Conservation (phyloP, 2,797 vertebrate genomes). For the Molossus alvarezi region DNA sequence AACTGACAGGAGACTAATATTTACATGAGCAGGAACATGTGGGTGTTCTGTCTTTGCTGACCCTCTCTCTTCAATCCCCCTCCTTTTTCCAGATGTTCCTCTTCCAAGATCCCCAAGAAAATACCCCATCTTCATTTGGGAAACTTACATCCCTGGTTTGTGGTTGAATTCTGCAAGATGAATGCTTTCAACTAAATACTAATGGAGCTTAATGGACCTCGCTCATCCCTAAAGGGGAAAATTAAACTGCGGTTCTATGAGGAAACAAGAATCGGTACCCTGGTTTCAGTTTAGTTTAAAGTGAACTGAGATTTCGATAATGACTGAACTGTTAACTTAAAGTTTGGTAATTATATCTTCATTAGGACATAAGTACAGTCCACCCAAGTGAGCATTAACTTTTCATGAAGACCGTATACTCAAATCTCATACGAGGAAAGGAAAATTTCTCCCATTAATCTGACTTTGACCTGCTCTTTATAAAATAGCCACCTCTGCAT, state of each 20-base stretch:
- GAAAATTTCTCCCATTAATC: not conserved
- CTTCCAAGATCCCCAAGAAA: not conserved
- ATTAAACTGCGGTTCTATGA: not conserved
- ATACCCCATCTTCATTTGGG: not conserved
- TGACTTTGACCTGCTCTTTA: slow-evolving; percentile 26
- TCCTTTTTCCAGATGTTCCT: not conserved
- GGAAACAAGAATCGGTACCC: not conserved
- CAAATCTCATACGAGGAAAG: not conserved
- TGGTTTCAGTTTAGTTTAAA: slow-evolving; percentile 28
- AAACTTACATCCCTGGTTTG: not conserved
- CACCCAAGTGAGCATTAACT: not conserved
- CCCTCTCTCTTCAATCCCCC: not conserved
- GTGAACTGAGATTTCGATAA: not conserved
- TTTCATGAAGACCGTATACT: not conserved
- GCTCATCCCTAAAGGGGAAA: not conserved
- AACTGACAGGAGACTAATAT: not conserved
- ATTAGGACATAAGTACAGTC: not conserved
- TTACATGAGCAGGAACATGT: not conserved
- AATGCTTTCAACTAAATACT: not conserved
- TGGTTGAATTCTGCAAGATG: slow-evolving; percentile 26
- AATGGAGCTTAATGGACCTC: not conserved
- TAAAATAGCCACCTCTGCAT: not conserved
- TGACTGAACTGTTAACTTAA: not conserved
- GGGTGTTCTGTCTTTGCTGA: not conserved
- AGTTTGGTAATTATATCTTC: slow-evolving; percentile 3